Evolutionary conservation across 1,140 invertebrate genomes (phyloP).

Genomic region (Nasonia vitripennis): DNA sequence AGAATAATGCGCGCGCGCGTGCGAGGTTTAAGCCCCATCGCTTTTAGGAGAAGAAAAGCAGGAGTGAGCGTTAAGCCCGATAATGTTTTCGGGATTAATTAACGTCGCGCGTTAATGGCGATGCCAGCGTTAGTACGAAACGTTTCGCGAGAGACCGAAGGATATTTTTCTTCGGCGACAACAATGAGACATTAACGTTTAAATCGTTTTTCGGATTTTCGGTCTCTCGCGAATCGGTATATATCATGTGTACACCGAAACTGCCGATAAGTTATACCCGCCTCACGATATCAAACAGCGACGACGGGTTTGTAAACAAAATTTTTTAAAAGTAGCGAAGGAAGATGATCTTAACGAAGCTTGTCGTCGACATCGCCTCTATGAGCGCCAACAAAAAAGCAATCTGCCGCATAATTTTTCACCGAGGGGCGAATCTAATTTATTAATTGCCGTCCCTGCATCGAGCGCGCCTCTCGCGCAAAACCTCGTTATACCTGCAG

Average conservation of each 20-base stretch:
- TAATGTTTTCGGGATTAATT: conserved; percentile 42
- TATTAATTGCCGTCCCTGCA: conserved; percentile 28
- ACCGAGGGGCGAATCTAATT: conserved; percentile 37
- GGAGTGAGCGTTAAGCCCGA: conserved; percentile 1
- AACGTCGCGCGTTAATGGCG: conserved; percentile 5
- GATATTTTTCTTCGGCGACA: not conserved
- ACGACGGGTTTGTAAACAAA: conserved; percentile 24
- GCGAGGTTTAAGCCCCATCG: conserved; percentile 23
- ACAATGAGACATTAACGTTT: not conserved
- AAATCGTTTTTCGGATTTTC: not conserved
- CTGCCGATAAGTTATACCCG: not conserved
- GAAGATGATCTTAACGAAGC: conserved; percentile 34
- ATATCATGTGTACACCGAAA: not conserved
- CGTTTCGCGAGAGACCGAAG: not conserved
- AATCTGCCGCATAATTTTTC: conserved; percentile 3
- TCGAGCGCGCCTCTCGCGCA: not conserved
- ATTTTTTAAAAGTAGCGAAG: too few relatives aligned
- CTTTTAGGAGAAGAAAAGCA: conserved; percentile 9
- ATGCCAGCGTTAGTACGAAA: not conserved
- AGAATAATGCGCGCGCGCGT: conserved; percentile 32
- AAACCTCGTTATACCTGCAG: conserved; percentile 1
- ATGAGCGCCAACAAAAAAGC: conserved; percentile 23
- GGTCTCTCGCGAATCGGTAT: not conserved
- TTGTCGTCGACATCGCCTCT: conserved; percentile 17
- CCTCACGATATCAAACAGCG: conserved; percentile 36